Evolutionary conservation across 2,888 invertebrate genomes (phyloP), one percentile per base, ranked within the genome.

Genomic region (Heliconius cydno): DNA sequence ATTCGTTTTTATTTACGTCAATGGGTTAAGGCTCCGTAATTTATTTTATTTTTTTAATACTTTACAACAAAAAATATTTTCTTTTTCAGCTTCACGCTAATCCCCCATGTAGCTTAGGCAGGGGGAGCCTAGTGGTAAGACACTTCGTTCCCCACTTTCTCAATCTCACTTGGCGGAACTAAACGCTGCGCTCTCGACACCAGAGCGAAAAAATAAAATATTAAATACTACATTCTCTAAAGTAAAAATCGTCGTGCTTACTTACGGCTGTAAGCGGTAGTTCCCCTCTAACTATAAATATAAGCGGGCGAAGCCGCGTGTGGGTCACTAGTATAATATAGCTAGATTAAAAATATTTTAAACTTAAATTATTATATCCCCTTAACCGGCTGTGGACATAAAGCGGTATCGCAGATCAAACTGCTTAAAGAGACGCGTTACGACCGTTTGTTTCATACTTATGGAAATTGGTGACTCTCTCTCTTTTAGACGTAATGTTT

Each of bases 391-490:
- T n/a, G 30, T 28, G 66, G 57, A 72, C 80, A 74, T 80, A 75
- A 75, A 79, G 30, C 57, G 57, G 84, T 83, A 84, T 84, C 83
- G 82, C 83, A 86, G 82, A 86, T 86, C 85, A 85, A 85, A 86
- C 79, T 82, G 81, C 85, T 41, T 82, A 85, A 81, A 83, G 82
- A 84, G 80, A 82, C 79, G 82, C 76, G 81, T 84, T 84, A 86
- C 84, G 79, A 84, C 84, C 83, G 77, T 86, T 85, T 85, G 85
- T 85, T 85, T 84, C 80, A 82, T 83, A 79, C 78, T 79, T 84
- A 83, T 81, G 80, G 83, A 82, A 81, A 79, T 82, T 79, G 81
- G 82, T 74, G 77, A 75, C 78, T 41, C 34, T 34, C 28, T 38
- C 60, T 65, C 25, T 52, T 65, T 57, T 60, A 60, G 25, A 73